These are phyloP conservation scores for Digitonthophagus gazella DNA, from an alignment of 2,888 invertebrate species.

Conservation along the genomic window DNA sequence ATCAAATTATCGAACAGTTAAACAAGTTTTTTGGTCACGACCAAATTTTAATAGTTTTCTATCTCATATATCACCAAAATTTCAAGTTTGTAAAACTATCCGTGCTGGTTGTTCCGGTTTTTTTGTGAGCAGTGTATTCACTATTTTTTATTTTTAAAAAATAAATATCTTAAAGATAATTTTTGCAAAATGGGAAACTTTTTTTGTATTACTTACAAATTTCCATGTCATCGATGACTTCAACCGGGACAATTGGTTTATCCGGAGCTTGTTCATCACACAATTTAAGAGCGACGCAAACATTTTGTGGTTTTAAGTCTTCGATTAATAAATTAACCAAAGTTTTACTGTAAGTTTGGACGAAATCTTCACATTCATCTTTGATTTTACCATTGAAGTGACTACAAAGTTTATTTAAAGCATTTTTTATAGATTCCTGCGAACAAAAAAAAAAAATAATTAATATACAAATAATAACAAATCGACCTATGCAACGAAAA, in stretches of 20 bases:
- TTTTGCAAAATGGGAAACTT: too few species aligned
- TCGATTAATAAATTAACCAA: conserved; percentile 75
- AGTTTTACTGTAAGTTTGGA: conserved; percentile 72
- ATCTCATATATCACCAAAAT: too few species aligned
- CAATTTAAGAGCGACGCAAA: conserved; percentile 74
- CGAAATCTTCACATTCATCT: conserved; percentile 71
- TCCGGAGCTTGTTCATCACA: conserved; percentile 59
- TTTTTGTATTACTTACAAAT: conserved; percentile 57
- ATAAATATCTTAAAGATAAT: too few species aligned
- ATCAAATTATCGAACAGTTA: too few species aligned
- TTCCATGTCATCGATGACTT: conserved; percentile 40
- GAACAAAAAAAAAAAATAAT: conserved; percentile 33
- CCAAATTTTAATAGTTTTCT: too few species aligned
- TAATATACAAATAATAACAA: neutral
- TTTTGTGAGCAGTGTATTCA: too few species aligned
- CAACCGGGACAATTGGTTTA: conserved; percentile 39
- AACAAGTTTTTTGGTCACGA: too few species aligned
- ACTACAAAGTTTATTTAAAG: conserved; percentile 68
- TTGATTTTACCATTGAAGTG: conserved; percentile 64
- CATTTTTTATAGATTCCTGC: conserved; percentile 67
- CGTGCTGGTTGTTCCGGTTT: too few species aligned
- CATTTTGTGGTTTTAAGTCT: conserved; percentile 71
- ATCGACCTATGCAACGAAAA: too few species aligned
- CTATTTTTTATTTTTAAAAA: too few species aligned
- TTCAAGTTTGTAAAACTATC: too few species aligned